Conservation (phyloP, 2,113 vertebrate genomes). For the Nannobrachium achirus region DNA sequence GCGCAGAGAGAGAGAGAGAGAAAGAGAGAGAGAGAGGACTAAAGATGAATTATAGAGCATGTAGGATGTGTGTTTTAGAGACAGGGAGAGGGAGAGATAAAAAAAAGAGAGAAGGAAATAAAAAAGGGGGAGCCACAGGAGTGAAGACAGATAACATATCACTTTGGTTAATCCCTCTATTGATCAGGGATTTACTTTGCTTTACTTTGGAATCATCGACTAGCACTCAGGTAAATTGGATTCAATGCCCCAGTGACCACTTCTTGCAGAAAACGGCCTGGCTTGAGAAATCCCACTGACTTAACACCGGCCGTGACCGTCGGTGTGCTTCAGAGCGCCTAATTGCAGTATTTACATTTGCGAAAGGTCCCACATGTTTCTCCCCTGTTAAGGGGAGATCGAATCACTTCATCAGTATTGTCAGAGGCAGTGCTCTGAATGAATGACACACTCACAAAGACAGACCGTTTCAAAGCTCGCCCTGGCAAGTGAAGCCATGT, state of each 20-base stretch:
- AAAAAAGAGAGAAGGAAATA: constrained; percentile 5
- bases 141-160: constrained; percentile 27
- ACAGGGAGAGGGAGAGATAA: constrained; percentile 9
- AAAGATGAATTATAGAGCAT: not conserved
- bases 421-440: constrained; percentile 16
- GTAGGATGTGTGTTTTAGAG: constrained; percentile 1
- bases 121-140: not conserved
- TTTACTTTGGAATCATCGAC: constrained; percentile 59
- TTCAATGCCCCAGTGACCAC: constrained; percentile 51
- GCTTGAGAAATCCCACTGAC: constrained; percentile 50
- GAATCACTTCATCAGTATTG: constrained; percentile 46
- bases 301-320: constrained; percentile 37
- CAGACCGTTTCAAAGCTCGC: constrained; percentile 14
- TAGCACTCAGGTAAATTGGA: constrained; percentile 64
- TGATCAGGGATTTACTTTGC: constrained; percentile 46
- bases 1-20: not conserved
- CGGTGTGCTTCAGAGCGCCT: constrained; percentile 19
- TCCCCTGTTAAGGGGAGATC: constrained; percentile 25
- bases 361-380: constrained; percentile 39
- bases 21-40: not conserved
- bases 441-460: constrained; percentile 30
- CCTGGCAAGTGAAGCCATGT: constrained; percentile 46
- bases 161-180: constrained; percentile 57
- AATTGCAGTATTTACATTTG: constrained; percentile 52
- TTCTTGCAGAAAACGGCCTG: constrained; percentile 45